A percentile compares a stretch with the other conserved stretches of the same genome.
Evolutionary conservation across 2,797 vertebrate species (phyloP).

Genomic region (Dendrocincla fuliginosa): DNA sequence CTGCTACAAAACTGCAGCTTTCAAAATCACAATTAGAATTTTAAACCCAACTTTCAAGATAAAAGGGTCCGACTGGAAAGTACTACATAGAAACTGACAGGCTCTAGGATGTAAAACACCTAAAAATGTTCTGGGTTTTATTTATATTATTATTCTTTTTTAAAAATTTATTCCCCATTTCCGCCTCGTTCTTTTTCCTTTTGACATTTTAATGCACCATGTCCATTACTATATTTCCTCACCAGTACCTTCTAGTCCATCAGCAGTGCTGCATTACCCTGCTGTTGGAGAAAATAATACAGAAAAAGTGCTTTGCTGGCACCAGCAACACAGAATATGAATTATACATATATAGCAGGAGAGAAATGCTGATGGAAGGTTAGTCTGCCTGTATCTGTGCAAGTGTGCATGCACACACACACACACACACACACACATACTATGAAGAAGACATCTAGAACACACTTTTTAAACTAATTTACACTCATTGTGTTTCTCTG

Average conservation of each 20-base stretch:
- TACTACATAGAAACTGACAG: neutral
- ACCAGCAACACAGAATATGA: slow-evolving; percentile 79
- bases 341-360: slow-evolving; percentile 80
- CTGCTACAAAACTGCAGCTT: slow-evolving; percentile 16
- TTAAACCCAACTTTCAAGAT: slow-evolving; percentile 56
- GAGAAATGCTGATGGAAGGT: slow-evolving; percentile 43
- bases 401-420: neutral
- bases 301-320: slow-evolving; percentile 78
- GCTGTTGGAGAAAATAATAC: slow-evolving; percentile 61
- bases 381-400: neutral
- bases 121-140: slow-evolving; percentile 4
- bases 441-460: neutral
- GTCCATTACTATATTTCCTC: slow-evolving; percentile 71
- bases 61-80: slow-evolving; percentile 45
- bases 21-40: slow-evolving; percentile 60
- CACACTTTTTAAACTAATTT: neutral
- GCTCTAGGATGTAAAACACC: neutral
- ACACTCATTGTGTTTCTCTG: neutral
- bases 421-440: neutral
- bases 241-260: slow-evolving; percentile 60
- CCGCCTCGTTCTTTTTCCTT: slow-evolving; percentile 45
- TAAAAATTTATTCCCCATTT: slow-evolving; percentile 48
- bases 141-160: slow-evolving; percentile 53
- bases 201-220: slow-evolving; percentile 68
- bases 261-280: slow-evolving; percentile 58